Evolutionary conservation across 35 echinoderm and acorn worm species (phyloP).

Genomic region (Ophioderma brevispina): DNA sequence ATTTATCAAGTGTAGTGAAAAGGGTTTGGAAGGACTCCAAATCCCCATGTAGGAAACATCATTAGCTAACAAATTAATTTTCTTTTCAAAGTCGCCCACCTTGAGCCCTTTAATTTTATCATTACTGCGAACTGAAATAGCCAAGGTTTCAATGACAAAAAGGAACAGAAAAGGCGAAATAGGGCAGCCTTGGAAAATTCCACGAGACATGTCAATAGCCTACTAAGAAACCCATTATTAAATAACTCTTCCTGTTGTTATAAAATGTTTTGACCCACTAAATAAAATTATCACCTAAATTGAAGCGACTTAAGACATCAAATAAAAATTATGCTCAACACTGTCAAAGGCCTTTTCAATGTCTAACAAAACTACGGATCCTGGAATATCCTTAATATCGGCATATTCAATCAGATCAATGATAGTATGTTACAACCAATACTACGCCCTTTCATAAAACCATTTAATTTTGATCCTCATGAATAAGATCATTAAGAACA

Average conservation of each 20-base stretch:
- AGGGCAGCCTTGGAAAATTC: not conserved
- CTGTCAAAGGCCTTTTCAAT: not conserved
- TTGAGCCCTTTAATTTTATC: no score
- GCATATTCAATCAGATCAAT: not conserved
- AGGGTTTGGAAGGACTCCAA: no score
- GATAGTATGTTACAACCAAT: constrained; percentile 2
- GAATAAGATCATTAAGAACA: constrained; percentile 1
- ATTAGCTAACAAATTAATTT: no score
- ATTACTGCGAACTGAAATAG: no score
- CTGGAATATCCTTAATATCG: not conserved
- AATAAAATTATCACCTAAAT: not conserved
- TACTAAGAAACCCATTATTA: not conserved
- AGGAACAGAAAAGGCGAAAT: not conserved
- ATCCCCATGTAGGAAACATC: no score
- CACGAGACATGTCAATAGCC: no score
- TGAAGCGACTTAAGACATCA: not conserved
- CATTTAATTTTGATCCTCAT: not conserved
- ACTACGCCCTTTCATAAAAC: not conserved
- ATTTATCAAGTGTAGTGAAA: no score
- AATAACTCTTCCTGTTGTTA: not conserved
- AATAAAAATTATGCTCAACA: not conserved
- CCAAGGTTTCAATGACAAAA: no score
- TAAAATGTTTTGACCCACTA: not conserved
- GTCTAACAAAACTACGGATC: not conserved
- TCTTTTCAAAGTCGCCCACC: no score